Evolutionary conservation across 53 echinoderm and acorn worm genomes (phyloP), one percentile per base, ranked within the genome.

Genomic region (Holothuria scabra): DNA sequence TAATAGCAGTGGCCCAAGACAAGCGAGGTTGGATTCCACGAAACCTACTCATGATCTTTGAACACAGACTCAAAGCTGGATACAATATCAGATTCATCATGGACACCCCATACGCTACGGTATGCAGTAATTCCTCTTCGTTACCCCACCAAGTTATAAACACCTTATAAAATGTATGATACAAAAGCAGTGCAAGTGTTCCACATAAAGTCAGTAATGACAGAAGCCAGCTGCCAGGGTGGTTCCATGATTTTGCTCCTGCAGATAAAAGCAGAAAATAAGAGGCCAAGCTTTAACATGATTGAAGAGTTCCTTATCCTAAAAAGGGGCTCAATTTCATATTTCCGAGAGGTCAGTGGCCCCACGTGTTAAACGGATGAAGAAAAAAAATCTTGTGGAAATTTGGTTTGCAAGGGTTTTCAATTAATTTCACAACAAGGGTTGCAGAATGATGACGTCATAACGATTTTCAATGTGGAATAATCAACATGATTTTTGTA

Each of bases 201-300:
- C 56, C 32, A 29, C 49, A 8, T 32, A 78, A 18, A 26, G 52
- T 56, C 12, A 78, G 25, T 14, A 57, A 4, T 5, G 78, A 78
- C 21, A 78, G 14, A 8, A 78, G 33, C 78, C 78, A 78, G 58
- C 78, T 78, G 30, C 57, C 78, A 58, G 78, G 56, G 20, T 78
- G 78, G 48, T 78, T 78, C 56, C 56, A 78, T 0, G 0, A 1
- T 31, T 57, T 58, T 14, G 52, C 30, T 14, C 78, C 78, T 78
- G 78, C 0, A 9, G 22, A 20, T 22, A 28, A 30, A 64, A 19
- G 16, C 7, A 48, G 12, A 63, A 24, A 22, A 52, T 3, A 8
- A 52, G 16, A 52, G 52, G 14, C 3, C 18, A 4, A 1, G 7
- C 8, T 8, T 41, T 2, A 5, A 6, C 41, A 35, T 41, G 41